Conservation (phyloP, 2,113 vertebrate genomes). For the Conger conger region DNA sequence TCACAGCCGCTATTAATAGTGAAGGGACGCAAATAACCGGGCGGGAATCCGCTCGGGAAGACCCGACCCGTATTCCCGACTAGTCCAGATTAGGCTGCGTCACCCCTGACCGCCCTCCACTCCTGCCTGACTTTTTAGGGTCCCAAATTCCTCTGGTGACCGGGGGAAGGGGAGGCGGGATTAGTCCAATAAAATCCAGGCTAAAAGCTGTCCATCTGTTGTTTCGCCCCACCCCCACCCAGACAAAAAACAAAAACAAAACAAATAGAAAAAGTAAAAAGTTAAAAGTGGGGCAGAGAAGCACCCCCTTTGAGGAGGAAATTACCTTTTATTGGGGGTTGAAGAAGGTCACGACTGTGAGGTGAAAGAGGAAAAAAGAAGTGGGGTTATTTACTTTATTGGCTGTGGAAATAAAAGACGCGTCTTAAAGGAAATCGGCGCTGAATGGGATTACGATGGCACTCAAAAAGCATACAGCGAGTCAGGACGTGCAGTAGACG, state of each 20-base stretch:
- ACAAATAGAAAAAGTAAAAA: too few relatives aligned
- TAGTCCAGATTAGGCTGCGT: constrained; percentile 16
- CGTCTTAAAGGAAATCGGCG: background rate
- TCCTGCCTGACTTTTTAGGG: constrained; percentile 24
- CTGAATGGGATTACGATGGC: background rate
- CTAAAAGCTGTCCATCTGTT: constrained; percentile 78
- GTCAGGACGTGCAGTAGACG: background rate
- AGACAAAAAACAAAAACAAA: constrained; percentile 33
- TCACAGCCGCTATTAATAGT: constrained; percentile 19
- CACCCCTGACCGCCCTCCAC: constrained; percentile 10
- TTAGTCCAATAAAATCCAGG: constrained; percentile 72
- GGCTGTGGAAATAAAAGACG: background rate
- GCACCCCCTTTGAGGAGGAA: constrained; percentile 44
- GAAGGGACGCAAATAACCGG: constrained; percentile 26
- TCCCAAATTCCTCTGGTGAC: constrained; percentile 64
- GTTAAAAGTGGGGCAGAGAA: constrained; percentile 50
- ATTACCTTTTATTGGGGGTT: constrained; percentile 41
- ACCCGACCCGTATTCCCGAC: background rate
- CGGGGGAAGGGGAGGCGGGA: too few relatives aligned
- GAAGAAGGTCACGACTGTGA: constrained; percentile 33
- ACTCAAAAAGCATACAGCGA: too few relatives aligned
- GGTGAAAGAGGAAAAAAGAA: constrained; percentile 9
- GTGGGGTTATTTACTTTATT: constrained; percentile 51
- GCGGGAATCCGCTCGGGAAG: background rate
- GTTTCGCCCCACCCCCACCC: constrained; percentile 54